These are phyloP conservation scores for Tetropium fuscum DNA, from an alignment of 2,888 invertebrate species.

Conservation along the genomic window DNA sequence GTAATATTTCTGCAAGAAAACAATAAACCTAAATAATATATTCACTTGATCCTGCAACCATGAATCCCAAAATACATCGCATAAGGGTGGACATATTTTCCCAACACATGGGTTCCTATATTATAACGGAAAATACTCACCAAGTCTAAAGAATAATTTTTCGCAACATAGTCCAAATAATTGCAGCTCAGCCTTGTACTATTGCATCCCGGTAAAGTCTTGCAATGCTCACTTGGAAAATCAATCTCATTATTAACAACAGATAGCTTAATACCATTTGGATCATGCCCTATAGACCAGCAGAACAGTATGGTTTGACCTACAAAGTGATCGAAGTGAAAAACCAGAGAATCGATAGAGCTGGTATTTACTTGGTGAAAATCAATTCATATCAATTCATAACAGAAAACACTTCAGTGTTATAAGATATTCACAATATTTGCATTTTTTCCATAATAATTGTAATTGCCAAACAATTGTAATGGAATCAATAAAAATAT, in stretches of 20 bases:
- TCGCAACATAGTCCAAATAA: constrained; percentile 77
- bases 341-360: too few relatives aligned
- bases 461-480: not conserved
- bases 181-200: constrained; percentile 77
- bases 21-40: too few relatives aligned
- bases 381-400: too few relatives aligned
- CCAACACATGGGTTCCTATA: too few relatives aligned
- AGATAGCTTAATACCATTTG: constrained; percentile 79
- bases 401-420: too few relatives aligned
- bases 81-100: too few relatives aligned
- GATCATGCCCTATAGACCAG: constrained; percentile 89
- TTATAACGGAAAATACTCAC: constrained; percentile 47
- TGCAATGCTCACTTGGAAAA: constrained; percentile 54
- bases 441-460: too few relatives aligned
- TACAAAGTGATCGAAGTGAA: constrained; percentile 15
- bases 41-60: too few relatives aligned
- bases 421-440: too few relatives aligned
- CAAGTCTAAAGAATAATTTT: constrained; percentile 73
- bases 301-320: constrained; percentile 88
- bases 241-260: constrained; percentile 84
- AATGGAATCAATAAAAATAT: not conserved
- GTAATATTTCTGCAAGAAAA: constrained; percentile 47
- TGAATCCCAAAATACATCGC: too few relatives aligned
- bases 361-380: too few relatives aligned
- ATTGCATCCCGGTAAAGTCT: constrained; percentile 53